Evolutionary conservation across 2,113 vertebrate genomes (phyloP).

Genomic region (Prolemur simus): DNA sequence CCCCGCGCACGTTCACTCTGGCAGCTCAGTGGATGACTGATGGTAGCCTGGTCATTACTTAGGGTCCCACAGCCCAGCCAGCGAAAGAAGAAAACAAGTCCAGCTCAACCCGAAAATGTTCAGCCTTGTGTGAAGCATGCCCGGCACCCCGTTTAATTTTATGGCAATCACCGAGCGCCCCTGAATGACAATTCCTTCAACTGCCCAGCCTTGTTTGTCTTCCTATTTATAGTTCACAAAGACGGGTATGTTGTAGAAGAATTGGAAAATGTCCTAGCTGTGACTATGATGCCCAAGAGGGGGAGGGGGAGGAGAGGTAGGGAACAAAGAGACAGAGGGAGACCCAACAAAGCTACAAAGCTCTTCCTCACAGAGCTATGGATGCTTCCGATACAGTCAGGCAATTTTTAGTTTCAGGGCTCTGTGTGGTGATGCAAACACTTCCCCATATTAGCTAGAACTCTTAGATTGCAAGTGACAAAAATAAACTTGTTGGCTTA

Average conservation of each 20-base stretch:
- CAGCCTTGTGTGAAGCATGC: neutral
- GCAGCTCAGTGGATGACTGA: neutral
- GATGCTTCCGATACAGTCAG: neutral
- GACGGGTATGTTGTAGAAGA: slow-evolving; percentile 47
- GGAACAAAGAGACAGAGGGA: slow-evolving; percentile 33
- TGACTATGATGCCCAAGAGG: neutral
- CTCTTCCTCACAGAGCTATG: neutral
- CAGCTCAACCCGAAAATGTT: neutral
- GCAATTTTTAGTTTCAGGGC: neutral
- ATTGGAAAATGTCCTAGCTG: slow-evolving; percentile 44
- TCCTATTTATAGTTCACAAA: slow-evolving; percentile 71
- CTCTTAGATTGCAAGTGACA: neutral
- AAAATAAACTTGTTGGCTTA: neutral
- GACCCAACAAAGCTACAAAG: neutral
- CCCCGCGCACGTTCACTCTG: accelerated
- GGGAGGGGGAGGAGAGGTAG: neutral
- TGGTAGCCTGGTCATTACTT: neutral
- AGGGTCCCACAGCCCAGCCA: neutral
- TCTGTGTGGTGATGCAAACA: neutral
- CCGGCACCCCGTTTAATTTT: neutral
- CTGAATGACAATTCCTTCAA: neutral
- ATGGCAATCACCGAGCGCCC: neutral
- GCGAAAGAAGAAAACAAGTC: neutral
- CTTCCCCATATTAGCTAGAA: neutral
- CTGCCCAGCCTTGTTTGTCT: slow-evolving; percentile 35